A percentile compares a stretch with the other conserved stretches of the same genome.
Evolutionary conservation across 37 sponge, comb jelly and placozoan genomes (phyloP).

Genomic region (Bolinopsis microptera): DNA sequence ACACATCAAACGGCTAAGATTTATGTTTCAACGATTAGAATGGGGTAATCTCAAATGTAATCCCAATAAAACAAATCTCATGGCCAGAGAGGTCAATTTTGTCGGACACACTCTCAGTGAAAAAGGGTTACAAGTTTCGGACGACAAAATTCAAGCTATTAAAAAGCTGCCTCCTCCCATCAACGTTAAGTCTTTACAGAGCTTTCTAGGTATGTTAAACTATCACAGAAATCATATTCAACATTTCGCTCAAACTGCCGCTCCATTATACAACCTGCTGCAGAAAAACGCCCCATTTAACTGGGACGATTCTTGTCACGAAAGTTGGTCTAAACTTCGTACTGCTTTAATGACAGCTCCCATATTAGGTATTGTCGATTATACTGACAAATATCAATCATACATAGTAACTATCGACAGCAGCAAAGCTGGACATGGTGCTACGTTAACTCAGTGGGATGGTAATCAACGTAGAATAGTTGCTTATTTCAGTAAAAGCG

Average conservation of each 20-base stretch:
- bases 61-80: slow-evolving; percentile 10
- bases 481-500: background rate
- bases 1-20: background rate
- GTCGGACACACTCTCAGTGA: background rate
- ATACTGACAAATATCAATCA: background rate
- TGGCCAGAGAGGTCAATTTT: background rate
- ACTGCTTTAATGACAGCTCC: background rate
- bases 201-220: background rate
- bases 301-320: background rate
- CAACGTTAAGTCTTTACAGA: background rate
- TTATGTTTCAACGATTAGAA: background rate
- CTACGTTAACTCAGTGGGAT: background rate
- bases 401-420: slow-evolving; percentile 31
- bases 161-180: background rate
- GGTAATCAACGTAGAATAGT: background rate
- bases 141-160: background rate
- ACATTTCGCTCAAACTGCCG: background rate
- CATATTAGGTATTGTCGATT: background rate
- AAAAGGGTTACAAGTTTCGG: background rate
- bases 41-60: background rate
- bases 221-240: background rate
- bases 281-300: background rate
- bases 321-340: background rate
- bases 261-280: slow-evolving; percentile 29
- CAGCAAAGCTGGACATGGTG: background rate